phyloP scores from a whole-genome alignment of 2,113 vertebrate species.

The Sterrhoptilus dennistouni region DNA sequence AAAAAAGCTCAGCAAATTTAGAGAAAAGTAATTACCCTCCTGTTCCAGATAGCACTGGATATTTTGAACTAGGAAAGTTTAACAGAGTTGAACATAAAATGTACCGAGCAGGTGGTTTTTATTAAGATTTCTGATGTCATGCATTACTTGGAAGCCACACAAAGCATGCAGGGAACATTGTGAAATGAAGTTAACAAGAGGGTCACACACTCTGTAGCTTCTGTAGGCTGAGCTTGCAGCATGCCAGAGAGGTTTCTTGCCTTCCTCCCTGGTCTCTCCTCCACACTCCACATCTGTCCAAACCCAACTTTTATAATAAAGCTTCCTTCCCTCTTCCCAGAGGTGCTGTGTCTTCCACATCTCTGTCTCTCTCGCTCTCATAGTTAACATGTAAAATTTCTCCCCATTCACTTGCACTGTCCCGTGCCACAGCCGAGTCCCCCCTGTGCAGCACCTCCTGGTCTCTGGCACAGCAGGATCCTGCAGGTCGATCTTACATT shows the following conservation, averaged over 20 bases:
- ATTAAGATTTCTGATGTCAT: slow-evolving; percentile 62
- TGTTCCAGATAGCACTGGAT: neutral
- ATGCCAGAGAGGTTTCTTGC: neutral
- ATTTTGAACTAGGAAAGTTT: slow-evolving; percentile 19
- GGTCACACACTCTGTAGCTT: slow-evolving; percentile 53
- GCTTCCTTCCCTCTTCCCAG: neutral
- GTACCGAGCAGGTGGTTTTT: slow-evolving; percentile 37
- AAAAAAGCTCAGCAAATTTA: slow-evolving; percentile 3
- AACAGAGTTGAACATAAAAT: neutral
- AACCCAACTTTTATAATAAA: neutral
- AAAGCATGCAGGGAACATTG: slow-evolving; percentile 53
- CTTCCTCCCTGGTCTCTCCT: neutral
- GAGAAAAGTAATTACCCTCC: neutral
- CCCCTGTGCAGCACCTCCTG: neutral
- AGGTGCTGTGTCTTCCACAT: neutral
- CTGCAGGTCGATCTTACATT: neutral
- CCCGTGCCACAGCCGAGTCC: neutral
- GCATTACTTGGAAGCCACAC: slow-evolving; percentile 35
- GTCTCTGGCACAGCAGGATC: neutral
- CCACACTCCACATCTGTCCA: neutral
- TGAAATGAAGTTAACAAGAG: slow-evolving; percentile 50
- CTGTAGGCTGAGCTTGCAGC: slow-evolving; percentile 28
- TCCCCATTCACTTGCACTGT: neutral
- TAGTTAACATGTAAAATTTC: neutral
- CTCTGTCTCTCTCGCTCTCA: neutral